Evolutionary conservation across 2,797 vertebrate species (phyloP), one percentile per base, ranked within the genome.

Genomic region (Cirrhinus molitorella): DNA sequence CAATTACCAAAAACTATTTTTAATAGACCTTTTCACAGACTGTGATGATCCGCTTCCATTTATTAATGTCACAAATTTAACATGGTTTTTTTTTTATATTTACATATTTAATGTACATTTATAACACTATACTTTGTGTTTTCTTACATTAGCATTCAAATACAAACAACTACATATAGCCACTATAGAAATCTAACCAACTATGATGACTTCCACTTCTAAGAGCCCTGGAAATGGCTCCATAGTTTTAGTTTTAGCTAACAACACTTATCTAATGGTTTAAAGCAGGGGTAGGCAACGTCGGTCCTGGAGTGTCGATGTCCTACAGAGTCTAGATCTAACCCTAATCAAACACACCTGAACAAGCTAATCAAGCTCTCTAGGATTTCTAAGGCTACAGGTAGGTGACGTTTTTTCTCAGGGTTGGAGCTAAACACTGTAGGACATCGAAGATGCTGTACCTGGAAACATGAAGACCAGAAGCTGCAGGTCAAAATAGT

Each of bases 381-480:
- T n/a, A n/a, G n/a, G n/a, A n/a, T n/a, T n/a, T n/a, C n/a, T n/a
- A n/a, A n/a, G n/a, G n/a, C n/a, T n/a, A n/a, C n/a, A n/a, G n/a
- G n/a, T n/a, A n/a, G n/a, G n/a, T n/a, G n/a, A n/a, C n/a, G n/a
- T n/a, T n/a, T n/a, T n/a, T n/a, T n/a, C n/a, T n/a, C n/a, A n/a
- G n/a, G n/a, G n/a, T n/a, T n/a, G n/a, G n/a, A n/a, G n/a, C n/a
- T n/a, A n/a, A n/a, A n/a, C n/a, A n/a, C n/a, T n/a, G n/a, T n/a
- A n/a, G n/a, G n/a, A n/a, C n/a, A n/a, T n/a, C n/a, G n/a, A n/a
- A n/a, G 8, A 3, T 14, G 65, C 19, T 70, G 63, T 89, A 96
- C 98, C 98, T 90, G 98, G 98, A 45, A 99, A 99, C 98, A 99
- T 99, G 92, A 99, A 99, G 88, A 99, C 98, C 0, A 99, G 96